Evolutionary conservation across 1,140 invertebrate species (phyloP), one percentile per base, ranked within the genome.

Genomic region (Caenorhabditis elegans): DNA sequence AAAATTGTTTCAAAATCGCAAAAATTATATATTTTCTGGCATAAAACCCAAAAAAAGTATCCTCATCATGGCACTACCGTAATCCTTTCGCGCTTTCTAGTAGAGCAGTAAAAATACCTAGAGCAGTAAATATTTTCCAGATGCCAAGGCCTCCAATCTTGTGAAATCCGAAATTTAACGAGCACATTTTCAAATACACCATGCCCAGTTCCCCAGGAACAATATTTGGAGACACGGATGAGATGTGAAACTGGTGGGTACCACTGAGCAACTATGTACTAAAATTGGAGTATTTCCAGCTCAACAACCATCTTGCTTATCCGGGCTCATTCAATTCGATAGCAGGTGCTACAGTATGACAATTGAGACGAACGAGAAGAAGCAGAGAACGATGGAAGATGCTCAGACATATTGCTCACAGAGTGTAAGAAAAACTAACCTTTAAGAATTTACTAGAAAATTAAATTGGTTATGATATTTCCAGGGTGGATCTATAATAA

Each of bases 311-410:
- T 70, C 60, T 15, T 70, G 60, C n/a, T 22, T 34, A 19, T 70
- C 60, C n/a, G 34, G 34, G 0, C n/a, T 70, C 2, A 70, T 70
- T 13, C 34, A 70, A 5, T 70, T 39, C 22, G 34, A 70, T 70
- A 34, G 31, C 1, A 31, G 60, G 8, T 70, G 60, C 60, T 70
- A 70, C 60, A 70, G 60, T 70, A 70, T 70, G 60, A 70, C 60
- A 31, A 70, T 70, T 11, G 60, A 70, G 34, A 70, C 60, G 34
- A 70, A 70, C 13, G 60, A 36, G 34, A 70, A 70, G 19, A 70
- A 39, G 34, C 60, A 70, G 19, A 36, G 4, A n/a, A 70, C 60
- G 19, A 70, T 70, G 60, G 60, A 36, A 11, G 60, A 39, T 39
- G 60, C 60, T 11, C 24, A 70, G n/a, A 36, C 34, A 39, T 70